A percentile compares a stretch with the other conserved stretches of the same genome.
These are phyloP conservation scores for Eleutherodactylus coqui DNA, from an alignment of 2,797 vertebrate species.

Conservation along the genomic window DNA sequence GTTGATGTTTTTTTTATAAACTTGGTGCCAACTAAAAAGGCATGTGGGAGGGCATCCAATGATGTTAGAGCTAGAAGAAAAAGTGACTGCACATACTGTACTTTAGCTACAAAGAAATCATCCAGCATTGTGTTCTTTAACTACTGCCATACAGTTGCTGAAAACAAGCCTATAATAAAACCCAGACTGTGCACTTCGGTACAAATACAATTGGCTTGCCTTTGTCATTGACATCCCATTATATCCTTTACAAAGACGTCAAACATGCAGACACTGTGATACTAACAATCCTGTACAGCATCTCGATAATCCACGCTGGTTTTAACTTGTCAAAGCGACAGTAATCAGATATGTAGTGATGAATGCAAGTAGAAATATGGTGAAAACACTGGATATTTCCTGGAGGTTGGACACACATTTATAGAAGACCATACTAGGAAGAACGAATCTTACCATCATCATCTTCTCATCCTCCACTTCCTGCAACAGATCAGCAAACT, in stretches of 20 bases:
- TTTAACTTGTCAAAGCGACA: neutral
- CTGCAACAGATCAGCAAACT: slow-evolving; percentile 92
- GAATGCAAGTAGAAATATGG: neutral
- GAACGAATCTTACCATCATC: slow-evolving; percentile 87
- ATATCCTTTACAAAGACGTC: neutral
- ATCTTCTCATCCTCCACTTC: slow-evolving; percentile 94
- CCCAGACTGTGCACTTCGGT: neutral
- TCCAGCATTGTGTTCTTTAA: neutral
- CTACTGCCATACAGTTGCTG: neutral
- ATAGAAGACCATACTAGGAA: neutral
- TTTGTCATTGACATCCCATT: neutral
- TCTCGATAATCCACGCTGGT: neutral
- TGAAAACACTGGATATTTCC: neutral
- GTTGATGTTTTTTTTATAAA: neutral
- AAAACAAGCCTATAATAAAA: neutral
- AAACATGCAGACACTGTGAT: neutral
- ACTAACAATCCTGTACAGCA: neutral
- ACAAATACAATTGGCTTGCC: neutral
- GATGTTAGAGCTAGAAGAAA: neutral
- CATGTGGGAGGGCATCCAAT: neutral
- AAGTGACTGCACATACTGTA: neutral
- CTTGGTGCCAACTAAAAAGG: neutral
- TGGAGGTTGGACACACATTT: neutral
- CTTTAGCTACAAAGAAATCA: neutral
- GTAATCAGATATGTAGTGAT: neutral